Conservation (phyloP, 2,888 invertebrate species). For the Andricus quercusramuli region DNA sequence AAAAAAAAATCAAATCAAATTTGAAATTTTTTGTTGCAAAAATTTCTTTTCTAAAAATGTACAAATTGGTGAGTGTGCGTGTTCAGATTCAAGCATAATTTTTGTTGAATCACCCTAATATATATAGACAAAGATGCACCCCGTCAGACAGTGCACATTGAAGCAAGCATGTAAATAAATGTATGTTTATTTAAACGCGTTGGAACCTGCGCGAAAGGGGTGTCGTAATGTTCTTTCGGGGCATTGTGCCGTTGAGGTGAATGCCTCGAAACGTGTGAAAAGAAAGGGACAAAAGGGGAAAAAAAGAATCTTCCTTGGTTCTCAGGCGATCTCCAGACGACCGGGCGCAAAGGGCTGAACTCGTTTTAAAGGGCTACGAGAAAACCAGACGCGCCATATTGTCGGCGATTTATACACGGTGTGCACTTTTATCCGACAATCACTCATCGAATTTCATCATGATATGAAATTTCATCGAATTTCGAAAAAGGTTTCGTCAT, state of each 20-base stretch:
- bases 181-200: slow-evolving; percentile 34
- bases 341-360: slow-evolving; percentile 68
- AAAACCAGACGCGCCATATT: slow-evolving; percentile 32
- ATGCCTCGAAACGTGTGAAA: slow-evolving; percentile 70
- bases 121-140: background rate
- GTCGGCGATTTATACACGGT: slow-evolving; percentile 32
- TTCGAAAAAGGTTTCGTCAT: no score
- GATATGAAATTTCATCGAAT: no score
- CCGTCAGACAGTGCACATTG: slow-evolving; percentile 8
- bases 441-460: no score
- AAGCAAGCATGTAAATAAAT: slow-evolving; percentile 20
- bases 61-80: no score
- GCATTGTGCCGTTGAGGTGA: slow-evolving; percentile 63
- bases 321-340: slow-evolving; percentile 70
- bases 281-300: slow-evolving; percentile 69
- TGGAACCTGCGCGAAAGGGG: slow-evolving; percentile 43
- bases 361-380: slow-evolving; percentile 70
- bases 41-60: accelerated
- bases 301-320: slow-evolving; percentile 72
- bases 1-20: no score
- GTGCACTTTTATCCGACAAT: background rate
- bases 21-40: accelerated
- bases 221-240: slow-evolving; percentile 59
- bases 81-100: no score
- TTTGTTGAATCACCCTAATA: no score